Percentiles rank a stretch among this genome's conserved stretches.
Conservation (phyloP, 2,797 vertebrate species). For the Rhadinocentrus ornatus region DNA sequence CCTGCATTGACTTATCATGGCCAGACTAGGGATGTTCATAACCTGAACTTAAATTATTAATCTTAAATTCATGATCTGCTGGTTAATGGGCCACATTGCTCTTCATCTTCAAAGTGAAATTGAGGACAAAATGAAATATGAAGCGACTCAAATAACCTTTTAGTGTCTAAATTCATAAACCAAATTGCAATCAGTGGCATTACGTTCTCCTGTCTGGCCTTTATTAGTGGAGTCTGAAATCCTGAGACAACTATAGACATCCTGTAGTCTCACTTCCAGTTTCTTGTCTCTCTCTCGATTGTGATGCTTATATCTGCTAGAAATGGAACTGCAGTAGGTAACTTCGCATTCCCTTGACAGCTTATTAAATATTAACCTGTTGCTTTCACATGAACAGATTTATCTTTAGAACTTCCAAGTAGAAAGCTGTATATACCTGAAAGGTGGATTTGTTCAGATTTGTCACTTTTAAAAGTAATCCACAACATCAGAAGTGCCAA, state of each 20-base stretch:
- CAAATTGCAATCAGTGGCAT: conserved; percentile 50
- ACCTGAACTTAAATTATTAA: conserved; percentile 56
- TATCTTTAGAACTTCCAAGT: conserved; percentile 32
- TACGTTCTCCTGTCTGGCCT: conserved; percentile 16
- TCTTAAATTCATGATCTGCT: conserved; percentile 56
- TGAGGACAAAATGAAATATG: conserved; percentile 27
- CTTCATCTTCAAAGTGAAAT: conserved; percentile 35
- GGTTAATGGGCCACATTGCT: conserved; percentile 19
- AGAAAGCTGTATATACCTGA: conserved; percentile 9
- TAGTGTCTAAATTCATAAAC: conserved; percentile 22
- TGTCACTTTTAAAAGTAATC: conserved; percentile 18
- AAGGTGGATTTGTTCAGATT: conserved; percentile 20
- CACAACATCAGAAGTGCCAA: background rate
- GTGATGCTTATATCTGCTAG: conserved; percentile 24
- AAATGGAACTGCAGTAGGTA: conserved; percentile 45
- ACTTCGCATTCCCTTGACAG: conserved; percentile 49
- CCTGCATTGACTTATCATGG: conserved; percentile 45
- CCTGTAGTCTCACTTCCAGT: conserved; percentile 11
- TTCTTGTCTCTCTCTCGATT: conserved; percentile 29
- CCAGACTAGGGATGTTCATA: conserved; percentile 43
- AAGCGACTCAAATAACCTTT: conserved; percentile 43
- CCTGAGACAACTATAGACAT: conserved; percentile 6
- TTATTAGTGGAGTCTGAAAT: conserved; percentile 37
- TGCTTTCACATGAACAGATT: conserved; percentile 38
- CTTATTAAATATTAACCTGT: conserved; percentile 66